Evolutionary conservation across 2,113 vertebrate species (phyloP).

Genomic region (Erinaceus europaeus): DNA sequence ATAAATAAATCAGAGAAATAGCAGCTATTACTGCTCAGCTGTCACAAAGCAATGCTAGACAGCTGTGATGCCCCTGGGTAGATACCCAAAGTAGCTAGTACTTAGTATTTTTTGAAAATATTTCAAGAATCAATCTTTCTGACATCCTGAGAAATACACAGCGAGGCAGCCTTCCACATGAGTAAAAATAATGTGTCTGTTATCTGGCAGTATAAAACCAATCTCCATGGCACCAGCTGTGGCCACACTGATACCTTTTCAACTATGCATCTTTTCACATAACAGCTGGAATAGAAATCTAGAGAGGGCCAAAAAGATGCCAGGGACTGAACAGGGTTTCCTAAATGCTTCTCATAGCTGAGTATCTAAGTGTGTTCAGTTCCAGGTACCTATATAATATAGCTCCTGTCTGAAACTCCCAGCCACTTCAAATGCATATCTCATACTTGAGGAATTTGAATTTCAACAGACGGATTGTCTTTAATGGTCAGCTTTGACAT

Average conservation of each 20-base stretch:
- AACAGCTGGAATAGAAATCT: constrained; percentile 34
- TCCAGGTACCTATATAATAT: constrained; percentile 5
- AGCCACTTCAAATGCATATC: background rate
- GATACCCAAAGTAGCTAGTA: constrained; percentile 61
- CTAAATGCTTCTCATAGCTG: background rate
- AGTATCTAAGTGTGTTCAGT: background rate
- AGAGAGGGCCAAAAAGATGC: background rate
- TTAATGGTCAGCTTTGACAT: constrained; percentile 12
- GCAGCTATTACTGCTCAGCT: constrained; percentile 56
- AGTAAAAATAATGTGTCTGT: constrained; percentile 15
- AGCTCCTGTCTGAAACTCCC: background rate
- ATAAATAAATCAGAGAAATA: constrained; percentile 63
- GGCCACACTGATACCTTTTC: constrained; percentile 32
- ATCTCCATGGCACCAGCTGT: background rate
- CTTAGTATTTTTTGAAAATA: constrained; percentile 55
- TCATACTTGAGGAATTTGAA: background rate
- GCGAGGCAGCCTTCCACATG: constrained; percentile 39
- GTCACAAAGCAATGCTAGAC: constrained; percentile 47
- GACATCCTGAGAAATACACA: constrained; percentile 54
- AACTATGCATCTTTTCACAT: constrained; percentile 31
- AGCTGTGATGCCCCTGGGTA: constrained; percentile 61
- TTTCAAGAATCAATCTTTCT: constrained; percentile 63
- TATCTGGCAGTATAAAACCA: background rate
- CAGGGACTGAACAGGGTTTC: constrained; percentile 12
- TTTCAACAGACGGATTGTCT: background rate